A percentile compares a stretch with the other conserved stretches of the same genome.
Conservation (phyloP, 2,113 vertebrate species). For the Suncus etruscus region DNA sequence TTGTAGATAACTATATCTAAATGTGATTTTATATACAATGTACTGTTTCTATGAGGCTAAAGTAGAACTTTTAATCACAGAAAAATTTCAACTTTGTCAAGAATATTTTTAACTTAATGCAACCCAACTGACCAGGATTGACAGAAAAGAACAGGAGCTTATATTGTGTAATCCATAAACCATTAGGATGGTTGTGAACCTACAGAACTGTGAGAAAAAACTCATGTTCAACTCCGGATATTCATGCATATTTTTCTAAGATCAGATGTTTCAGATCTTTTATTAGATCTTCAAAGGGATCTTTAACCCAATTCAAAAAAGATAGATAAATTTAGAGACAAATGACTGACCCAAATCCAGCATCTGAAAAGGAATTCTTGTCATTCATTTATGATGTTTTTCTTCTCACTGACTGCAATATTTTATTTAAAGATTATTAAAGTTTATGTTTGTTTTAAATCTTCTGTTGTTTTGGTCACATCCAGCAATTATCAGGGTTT, state of each 20-base stretch:
- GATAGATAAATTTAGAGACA: not conserved
- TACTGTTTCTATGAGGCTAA: not conserved
- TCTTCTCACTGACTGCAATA: not conserved
- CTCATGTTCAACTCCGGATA: not conserved
- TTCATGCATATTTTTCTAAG: not conserved
- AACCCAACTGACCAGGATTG: not conserved
- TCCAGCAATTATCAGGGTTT: no score
- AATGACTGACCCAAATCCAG: not conserved
- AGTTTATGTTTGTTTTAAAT: not conserved
- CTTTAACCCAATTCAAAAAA: not conserved
- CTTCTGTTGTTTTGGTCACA: no score
- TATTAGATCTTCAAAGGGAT: not conserved
- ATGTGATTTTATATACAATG: not conserved
- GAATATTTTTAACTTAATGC: constrained; percentile 1
- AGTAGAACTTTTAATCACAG: not conserved
- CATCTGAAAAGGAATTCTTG: not conserved
- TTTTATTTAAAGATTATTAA: constrained; percentile 18
- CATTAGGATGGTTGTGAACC: not conserved
- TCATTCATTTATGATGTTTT: constrained; percentile 18
- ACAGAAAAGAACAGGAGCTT: not conserved
- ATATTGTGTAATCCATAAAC: not conserved
- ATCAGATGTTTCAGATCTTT: not conserved
- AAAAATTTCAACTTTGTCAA: not conserved
- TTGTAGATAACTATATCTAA: not conserved
- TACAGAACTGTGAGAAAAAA: not conserved